Evolutionary conservation across 1,140 invertebrate genomes (phyloP).

Genomic region (Cardiocondyla obscurior): DNA sequence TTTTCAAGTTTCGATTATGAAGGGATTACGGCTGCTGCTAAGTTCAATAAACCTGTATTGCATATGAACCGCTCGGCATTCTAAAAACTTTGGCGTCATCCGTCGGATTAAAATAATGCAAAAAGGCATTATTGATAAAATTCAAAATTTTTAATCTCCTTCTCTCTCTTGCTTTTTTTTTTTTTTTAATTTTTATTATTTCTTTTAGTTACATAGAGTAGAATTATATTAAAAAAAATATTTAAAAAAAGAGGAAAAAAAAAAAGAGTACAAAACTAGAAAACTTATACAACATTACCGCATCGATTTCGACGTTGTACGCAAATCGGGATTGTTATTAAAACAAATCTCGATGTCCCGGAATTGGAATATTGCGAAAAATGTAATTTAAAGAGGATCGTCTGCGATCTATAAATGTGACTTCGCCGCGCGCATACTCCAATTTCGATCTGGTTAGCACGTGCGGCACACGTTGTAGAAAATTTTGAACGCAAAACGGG

Average conservation of each 20-base stretch:
- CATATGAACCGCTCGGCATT: not conserved
- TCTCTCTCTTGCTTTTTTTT: too few species aligned
- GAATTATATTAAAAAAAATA: too few species aligned
- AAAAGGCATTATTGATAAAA: not conserved
- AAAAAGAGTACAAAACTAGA: not conserved
- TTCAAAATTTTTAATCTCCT: too few species aligned
- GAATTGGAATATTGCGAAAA: not conserved
- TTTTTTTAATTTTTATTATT: too few species aligned
- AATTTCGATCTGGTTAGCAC: constrained; percentile 36
- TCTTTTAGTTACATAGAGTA: too few species aligned
- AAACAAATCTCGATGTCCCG: not conserved
- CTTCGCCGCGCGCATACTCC: constrained; percentile 5
- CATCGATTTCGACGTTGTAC: not conserved
- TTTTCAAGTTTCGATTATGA: not conserved
- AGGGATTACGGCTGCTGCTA: not conserved
- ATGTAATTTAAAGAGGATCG: constrained; percentile 28
- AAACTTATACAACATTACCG: not conserved
- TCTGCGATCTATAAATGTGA: constrained; percentile 38
- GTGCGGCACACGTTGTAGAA: constrained; percentile 32
- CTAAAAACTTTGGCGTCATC: not conserved
- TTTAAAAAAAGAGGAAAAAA: too few species aligned
- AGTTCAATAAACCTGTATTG: not conserved
- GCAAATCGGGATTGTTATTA: not conserved
- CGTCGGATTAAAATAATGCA: not conserved
- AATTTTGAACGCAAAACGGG: constrained; percentile 22